Conservation (phyloP, 2,797 vertebrate genomes). For the Platalea minor region DNA sequence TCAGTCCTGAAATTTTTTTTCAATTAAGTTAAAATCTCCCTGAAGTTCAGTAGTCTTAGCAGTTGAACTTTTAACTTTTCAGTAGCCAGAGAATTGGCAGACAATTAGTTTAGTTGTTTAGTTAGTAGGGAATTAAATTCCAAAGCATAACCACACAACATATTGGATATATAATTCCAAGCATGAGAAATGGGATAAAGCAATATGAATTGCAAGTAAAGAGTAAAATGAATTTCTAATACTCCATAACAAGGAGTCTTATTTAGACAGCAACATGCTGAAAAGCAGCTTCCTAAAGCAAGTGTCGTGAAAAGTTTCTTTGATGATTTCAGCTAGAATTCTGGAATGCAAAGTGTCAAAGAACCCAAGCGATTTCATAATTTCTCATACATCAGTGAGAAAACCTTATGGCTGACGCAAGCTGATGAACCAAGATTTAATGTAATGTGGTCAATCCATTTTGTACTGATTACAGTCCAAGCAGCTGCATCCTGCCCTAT, state of each 20-base stretch:
- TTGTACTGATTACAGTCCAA: conserved; percentile 50
- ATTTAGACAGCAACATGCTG: neutral
- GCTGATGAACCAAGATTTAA: conserved; percentile 51
- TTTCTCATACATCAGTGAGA: conserved; percentile 18
- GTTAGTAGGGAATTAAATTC: neutral
- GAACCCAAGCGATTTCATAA: neutral
- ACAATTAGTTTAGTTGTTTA: neutral
- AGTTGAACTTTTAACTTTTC: neutral
- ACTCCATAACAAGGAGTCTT: neutral
- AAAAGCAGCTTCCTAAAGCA: neutral
- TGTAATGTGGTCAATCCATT: conserved; percentile 46
- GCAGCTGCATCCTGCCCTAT: conserved; percentile 45
- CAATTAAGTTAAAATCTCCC: neutral
- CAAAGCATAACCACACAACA: neutral
- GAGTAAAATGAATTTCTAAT: neutral
- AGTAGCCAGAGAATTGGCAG: neutral
- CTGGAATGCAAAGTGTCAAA: conserved; percentile 2
- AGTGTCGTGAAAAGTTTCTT: neutral
- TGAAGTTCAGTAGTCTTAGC: neutral
- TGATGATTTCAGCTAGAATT: neutral
- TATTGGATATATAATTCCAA: neutral
- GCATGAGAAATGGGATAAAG: neutral
- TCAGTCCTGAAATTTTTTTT: neutral
- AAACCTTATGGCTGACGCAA: conserved; percentile 27
- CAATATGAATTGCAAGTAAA: neutral